Evolutionary conservation across 2,113 vertebrate species (phyloP), one percentile per base, ranked within the genome.

Genomic region (Sander lucioperca): DNA sequence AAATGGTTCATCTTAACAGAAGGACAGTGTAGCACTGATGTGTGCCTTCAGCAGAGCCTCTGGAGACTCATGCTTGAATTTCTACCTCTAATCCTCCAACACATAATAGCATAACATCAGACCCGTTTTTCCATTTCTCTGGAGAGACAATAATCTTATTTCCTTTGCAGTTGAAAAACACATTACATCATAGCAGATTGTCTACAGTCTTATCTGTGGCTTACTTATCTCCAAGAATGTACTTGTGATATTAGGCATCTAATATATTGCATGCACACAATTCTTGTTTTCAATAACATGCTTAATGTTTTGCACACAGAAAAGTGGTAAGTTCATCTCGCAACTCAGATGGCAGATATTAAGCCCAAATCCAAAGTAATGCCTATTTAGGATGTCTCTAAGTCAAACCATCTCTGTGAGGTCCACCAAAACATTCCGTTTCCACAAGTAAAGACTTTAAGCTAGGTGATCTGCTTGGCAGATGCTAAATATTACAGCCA

Each of bases 401-500:
- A 93, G 91, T 93, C 64, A 89, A 92, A 89, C 82, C 88, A 92
- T 89, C 84, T 84, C 80, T 89, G 88, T 83, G 87, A 91, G 88
- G 85, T 89, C 83, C 70, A 87, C 58, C 63, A 85, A 90, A 89
- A 86, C 58, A 89, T 90, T 86, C 82, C 68, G 12, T 72, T 82
- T 91, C 83, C 83, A 84, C 75, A 65, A 80, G 78, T 81, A 84
- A 92, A 90, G 73, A 87, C 70, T 70, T 90, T 92, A 88, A 91
- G 83, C 83, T 84, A 64, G 16, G 54, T 36, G 77, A 90, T 93
- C 91, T 94, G 92, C 88, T 69, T 86, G 79, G 87, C 93, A 95
- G 92, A 94, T 94, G 92, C 86, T 92, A 81, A 89, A 90, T 91
- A 91, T 90, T 90, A 87, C 85, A 85, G 79, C 45, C 78, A 90